Evolutionary conservation across 2,113 vertebrate species (phyloP), one percentile per base, ranked within the genome.

Genomic region (Corythoichthys intestinalis): DNA sequence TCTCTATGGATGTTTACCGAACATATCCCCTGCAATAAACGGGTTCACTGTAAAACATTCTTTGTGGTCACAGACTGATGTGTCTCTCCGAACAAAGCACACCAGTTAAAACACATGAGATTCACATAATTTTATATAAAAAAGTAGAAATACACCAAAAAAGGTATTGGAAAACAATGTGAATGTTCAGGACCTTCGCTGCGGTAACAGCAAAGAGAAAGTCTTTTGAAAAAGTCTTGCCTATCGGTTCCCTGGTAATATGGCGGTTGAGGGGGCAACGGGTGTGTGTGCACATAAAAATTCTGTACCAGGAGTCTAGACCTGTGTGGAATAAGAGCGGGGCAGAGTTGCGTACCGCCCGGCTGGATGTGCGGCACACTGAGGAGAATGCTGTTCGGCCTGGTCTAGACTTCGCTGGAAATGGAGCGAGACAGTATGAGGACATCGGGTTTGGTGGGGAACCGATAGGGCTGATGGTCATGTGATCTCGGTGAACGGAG

Each of bases 381-480:
- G 73, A 6, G 83, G 84, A 61, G 83, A 84, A 75, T 77, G 87
- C 78, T 82, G 80, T 76, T 85, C 85, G 10, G 85, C 4, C 71
- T 70, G 81, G 81, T 89, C 93, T 93, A 92, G 87, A 94, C 92
- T 90, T 91, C 91, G 89, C 67, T 87, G 92, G 92, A 90, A 89
- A 93, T 85, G 89, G 91, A 91, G 90, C 90, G 88, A 89, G 93
- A 89, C 82, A 88, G 53, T 85, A 92, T 72, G 90, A 93, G 83
- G 88, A 93, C 94, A 88, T 92, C 86, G 79, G 91, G 85, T 82
- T 91, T 83, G 87, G 88, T 85, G 84, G 90, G 91, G 91, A 93
- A 89, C 91, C 92, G 91, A 91, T 90, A 85, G 86, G 92, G 89
- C 88, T 93, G 92, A 89, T 90, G 85, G 90, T 94, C 93, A 94